phyloP scores from a whole-genome alignment of 2,113 vertebrate genomes.

The Morphnarchus princeps region DNA sequence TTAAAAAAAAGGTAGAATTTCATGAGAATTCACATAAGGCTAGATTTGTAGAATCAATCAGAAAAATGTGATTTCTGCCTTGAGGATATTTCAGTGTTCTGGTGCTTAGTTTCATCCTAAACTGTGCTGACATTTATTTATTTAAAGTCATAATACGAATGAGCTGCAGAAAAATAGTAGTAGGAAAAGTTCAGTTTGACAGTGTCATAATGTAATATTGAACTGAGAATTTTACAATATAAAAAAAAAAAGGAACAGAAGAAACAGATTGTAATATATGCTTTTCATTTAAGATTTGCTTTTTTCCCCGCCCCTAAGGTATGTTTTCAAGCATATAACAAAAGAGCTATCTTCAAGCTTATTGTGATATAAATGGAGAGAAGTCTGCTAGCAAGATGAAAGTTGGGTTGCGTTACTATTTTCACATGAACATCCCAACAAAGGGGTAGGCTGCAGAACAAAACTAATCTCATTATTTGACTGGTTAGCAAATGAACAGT shows the following conservation, averaged over 20 bases:
- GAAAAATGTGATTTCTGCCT: neutral
- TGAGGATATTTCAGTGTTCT: neutral
- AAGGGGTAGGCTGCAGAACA: neutral
- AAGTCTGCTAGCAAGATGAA: neutral
- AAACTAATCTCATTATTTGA: neutral
- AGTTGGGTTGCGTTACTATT: neutral
- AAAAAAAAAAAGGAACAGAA: neutral
- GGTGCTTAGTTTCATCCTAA: neutral
- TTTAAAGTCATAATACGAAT: neutral
- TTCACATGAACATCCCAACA: neutral
- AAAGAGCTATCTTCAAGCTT: neutral
- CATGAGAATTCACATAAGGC: neutral
- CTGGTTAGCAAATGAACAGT: neutral
- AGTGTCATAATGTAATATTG: neutral
- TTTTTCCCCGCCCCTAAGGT: too few species aligned
- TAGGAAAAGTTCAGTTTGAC: neutral
- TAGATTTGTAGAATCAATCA: neutral
- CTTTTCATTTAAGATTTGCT: neutral
- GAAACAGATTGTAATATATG: neutral
- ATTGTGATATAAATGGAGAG: neutral
- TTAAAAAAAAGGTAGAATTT: neutral
- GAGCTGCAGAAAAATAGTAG: neutral
- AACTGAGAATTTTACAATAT: neutral
- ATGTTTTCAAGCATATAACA: neutral
- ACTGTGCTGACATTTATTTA: neutral